phyloP scores from a whole-genome alignment of 2,888 invertebrate species.

The Saturnia japonica region DNA sequence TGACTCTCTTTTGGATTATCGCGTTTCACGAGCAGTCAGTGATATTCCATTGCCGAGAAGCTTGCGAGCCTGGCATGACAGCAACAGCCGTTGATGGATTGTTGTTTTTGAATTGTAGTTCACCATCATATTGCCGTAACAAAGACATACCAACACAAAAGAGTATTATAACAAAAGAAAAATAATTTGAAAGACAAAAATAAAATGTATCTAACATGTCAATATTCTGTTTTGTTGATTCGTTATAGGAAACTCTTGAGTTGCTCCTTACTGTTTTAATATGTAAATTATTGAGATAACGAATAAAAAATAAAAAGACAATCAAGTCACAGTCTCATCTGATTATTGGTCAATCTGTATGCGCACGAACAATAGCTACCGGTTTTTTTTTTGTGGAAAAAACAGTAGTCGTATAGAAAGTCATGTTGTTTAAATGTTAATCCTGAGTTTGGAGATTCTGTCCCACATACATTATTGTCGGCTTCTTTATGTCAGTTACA shows the following conservation, averaged over 20 bases:
- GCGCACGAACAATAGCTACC: conserved; percentile 44
- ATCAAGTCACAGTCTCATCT: conserved; percentile 23
- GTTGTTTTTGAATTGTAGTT: too few species aligned
- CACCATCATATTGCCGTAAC: too few species aligned
- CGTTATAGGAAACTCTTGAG: conserved; percentile 15
- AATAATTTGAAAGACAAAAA: not conserved
- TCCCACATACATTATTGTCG: conserved; percentile 63
- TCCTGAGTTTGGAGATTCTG: conserved; percentile 42
- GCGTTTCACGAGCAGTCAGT: too few species aligned
- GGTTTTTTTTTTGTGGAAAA: conserved; percentile 43
- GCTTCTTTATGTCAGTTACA: conserved; percentile 42
- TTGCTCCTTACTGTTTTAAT: conserved; percentile 19
- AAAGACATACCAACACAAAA: too few species aligned
- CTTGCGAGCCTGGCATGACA: too few species aligned
- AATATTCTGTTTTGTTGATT: conserved; percentile 14
- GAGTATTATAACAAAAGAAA: too few species aligned
- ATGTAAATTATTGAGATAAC: conserved; percentile 19
- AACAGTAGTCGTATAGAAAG: conserved; percentile 58
- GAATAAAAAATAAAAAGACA: conserved; percentile 25
- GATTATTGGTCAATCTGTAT: conserved; percentile 46
- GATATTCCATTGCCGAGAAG: too few species aligned
- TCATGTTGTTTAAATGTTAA: conserved; percentile 54
- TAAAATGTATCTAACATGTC: not conserved
- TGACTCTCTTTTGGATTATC: too few species aligned
- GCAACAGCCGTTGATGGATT: too few species aligned